phyloP scores from a whole-genome alignment of 1,140 invertebrate species.

The Rhyacophila brunnea region DNA sequence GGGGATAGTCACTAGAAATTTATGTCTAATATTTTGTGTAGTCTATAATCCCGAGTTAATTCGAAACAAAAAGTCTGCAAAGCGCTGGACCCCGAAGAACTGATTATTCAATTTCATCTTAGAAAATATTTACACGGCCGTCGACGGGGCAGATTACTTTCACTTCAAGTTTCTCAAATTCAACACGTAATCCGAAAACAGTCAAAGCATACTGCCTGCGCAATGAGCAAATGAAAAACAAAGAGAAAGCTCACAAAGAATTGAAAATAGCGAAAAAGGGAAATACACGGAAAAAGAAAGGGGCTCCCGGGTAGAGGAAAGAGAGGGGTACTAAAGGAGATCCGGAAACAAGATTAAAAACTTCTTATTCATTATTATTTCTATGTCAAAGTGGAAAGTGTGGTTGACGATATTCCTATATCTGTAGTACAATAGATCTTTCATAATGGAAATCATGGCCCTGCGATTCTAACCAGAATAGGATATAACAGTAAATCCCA shows the following conservation, averaged over 20 bases:
- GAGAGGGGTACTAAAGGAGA: constrained; percentile 21
- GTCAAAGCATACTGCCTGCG: constrained; percentile 33
- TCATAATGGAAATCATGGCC: too few species aligned
- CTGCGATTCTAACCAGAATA: too few species aligned
- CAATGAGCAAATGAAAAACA: constrained; percentile 34
- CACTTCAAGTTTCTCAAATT: constrained; percentile 36
- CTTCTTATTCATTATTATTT: constrained; percentile 24
- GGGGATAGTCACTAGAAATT: too few species aligned
- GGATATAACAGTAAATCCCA: too few species aligned
- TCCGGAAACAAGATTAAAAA: constrained; percentile 36
- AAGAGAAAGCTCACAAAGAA: constrained; percentile 35
- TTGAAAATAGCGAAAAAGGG: constrained; percentile 34
- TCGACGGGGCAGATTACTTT: constrained; percentile 34
- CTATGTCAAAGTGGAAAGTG: neutral
- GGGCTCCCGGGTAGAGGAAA: constrained; percentile 3
- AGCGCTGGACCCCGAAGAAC: constrained; percentile 15
- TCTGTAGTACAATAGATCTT: too few species aligned
- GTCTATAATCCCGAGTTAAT: neutral
- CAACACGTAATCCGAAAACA: constrained; percentile 34
- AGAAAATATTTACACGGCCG: constrained; percentile 35
- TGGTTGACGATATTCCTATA: too few species aligned
- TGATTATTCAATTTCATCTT: constrained; percentile 37
- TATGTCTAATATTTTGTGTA: too few species aligned
- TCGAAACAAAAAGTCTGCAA: constrained; percentile 4
- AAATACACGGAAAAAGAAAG: constrained; percentile 19